These are phyloP conservation scores for Glossophaga mutica DNA, from an alignment of 2,797 vertebrate genomes.

Conservation along the genomic window DNA sequence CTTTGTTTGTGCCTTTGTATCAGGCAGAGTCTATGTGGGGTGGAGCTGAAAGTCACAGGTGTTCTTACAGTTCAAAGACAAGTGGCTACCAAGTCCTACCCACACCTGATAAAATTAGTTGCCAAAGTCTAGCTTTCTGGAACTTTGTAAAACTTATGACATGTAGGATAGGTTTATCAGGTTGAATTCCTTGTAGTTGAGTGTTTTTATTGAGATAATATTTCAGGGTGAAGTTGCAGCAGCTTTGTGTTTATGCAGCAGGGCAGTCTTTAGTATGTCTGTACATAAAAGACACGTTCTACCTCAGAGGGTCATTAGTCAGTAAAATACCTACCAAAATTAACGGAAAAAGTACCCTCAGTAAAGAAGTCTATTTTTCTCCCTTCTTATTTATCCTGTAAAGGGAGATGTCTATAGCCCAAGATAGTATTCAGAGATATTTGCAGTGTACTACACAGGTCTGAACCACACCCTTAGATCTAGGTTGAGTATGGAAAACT, in stretches of 20 bases:
- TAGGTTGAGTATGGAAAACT: not conserved
- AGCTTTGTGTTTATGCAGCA: not conserved
- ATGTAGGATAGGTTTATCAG: not conserved
- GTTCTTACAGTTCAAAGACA: not conserved
- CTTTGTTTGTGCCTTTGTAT: not conserved
- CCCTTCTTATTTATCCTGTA: not conserved
- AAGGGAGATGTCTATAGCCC: not conserved
- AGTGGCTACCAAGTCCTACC: not conserved
- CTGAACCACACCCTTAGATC: not conserved
- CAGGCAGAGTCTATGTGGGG: not conserved
- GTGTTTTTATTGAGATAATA: not conserved
- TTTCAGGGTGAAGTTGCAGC: not conserved
- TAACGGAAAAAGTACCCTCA: not conserved
- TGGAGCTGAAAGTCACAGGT: not conserved
- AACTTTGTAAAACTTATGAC: not conserved
- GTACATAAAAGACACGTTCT: not conserved
- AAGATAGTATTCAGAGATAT: not conserved
- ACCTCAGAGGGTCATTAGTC: not conserved
- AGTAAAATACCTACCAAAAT: not conserved
- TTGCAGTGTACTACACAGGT: not conserved
- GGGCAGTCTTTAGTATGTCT: not conserved
- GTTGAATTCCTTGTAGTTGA: not conserved
- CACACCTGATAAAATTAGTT: not conserved
- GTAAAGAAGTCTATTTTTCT: constrained; percentile 4
- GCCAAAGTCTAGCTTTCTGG: not conserved